A percentile compares a stretch with the other conserved stretches of the same genome.
Conservation (phyloP, 2,113 vertebrate species). For the Barbus barbus region DNA sequence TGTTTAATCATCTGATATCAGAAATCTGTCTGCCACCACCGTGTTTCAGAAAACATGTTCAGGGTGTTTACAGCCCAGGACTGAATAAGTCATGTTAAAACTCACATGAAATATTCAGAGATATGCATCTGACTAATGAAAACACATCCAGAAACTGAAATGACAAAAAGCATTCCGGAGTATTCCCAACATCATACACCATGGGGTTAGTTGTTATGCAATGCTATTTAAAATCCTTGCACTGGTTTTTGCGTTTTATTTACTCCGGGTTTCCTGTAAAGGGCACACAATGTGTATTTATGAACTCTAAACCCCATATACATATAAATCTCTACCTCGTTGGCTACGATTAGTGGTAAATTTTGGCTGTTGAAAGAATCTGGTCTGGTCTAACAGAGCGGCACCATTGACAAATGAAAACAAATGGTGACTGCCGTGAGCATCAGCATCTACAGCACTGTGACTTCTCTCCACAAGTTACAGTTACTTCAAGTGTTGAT, state of each 20-base stretch:
- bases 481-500: constrained; percentile 1
- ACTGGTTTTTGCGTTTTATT: neutral
- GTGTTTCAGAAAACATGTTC: neutral
- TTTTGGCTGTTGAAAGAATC: neutral
- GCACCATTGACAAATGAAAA: neutral
- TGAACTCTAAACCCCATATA: neutral
- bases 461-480: neutral
- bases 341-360: constrained; percentile 32
- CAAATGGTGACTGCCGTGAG: neutral
- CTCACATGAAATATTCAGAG: constrained; percentile 6
- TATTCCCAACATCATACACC: neutral
- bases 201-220: neutral
- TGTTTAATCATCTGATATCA: neutral
- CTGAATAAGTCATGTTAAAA: neutral
- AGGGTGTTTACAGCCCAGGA: too few relatives aligned
- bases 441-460: neutral
- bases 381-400: neutral
- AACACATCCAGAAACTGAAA: neutral
- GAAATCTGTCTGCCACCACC: neutral
- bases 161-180: neutral
- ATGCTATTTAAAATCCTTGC: neutral
- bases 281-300: constrained; percentile 19
- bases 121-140: neutral
- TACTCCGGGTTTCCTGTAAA: neutral
- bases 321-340: neutral